Percentiles rank a stretch among this genome's conserved stretches.
phyloP scores from a whole-genome alignment of 2,888 invertebrate genomes.

The Palloptera scutellata region DNA sequence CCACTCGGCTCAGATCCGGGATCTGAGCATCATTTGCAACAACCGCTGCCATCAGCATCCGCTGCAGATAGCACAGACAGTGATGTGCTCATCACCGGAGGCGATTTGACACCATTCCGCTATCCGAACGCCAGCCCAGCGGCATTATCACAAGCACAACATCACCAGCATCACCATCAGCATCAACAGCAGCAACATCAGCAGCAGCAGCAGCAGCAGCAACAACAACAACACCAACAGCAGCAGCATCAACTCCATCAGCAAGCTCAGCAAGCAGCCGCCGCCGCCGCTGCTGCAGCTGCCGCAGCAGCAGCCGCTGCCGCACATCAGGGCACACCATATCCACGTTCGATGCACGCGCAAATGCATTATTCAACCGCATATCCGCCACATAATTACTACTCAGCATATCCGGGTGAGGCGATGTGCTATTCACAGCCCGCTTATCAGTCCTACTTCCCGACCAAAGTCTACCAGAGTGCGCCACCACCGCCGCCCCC shows the following conservation, averaged over 20 bases:
- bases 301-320: slow-evolving; percentile 59
- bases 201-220: slow-evolving; percentile 37
- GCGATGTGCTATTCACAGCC: slow-evolving; percentile 66
- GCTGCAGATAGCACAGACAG: slow-evolving; percentile 51
- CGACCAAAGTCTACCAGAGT: slow-evolving; percentile 66
- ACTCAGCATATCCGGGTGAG: slow-evolving; percentile 63
- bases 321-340: slow-evolving; percentile 58
- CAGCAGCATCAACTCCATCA: slow-evolving; percentile 55
- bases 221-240: slow-evolving; percentile 45
- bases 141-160: slow-evolving; percentile 9
- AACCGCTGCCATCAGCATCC: slow-evolving; percentile 33
- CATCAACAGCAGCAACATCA: slow-evolving; percentile 39
- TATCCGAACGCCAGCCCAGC: slow-evolving; percentile 43
- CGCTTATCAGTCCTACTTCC: slow-evolving; percentile 67
- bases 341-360: slow-evolving; percentile 62
- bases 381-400: slow-evolving; percentile 63
- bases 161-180: slow-evolving; percentile 38
- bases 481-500: slow-evolving; percentile 50
- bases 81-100: slow-evolving; percentile 56
- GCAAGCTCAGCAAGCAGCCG: slow-evolving; percentile 52
- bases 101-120: slow-evolving; percentile 56
- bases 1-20: slow-evolving; percentile 62
- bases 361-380: slow-evolving; percentile 65
- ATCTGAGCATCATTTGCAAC: slow-evolving; percentile 42
- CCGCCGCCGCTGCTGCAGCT: slow-evolving; percentile 53